These are phyloP conservation scores for Drosophila sordidula DNA, from an alignment of 2,888 invertebrate species.

Conservation along the genomic window DNA sequence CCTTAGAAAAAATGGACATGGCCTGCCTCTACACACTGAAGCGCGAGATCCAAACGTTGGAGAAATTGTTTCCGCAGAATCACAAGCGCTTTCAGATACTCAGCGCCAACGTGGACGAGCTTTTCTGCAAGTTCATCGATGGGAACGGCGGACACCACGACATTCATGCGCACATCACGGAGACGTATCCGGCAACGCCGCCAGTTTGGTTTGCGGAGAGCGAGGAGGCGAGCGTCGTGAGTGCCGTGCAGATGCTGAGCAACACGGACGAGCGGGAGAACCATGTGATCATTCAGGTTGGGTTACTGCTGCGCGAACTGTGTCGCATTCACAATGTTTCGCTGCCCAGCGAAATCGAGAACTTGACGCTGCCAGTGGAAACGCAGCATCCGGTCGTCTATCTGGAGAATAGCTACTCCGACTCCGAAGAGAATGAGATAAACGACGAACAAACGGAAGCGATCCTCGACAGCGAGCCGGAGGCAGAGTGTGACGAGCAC, in stretches of 20 bases:
- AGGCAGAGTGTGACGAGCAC: conserved; percentile 90
- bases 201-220: conserved; percentile 99
- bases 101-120: conserved; percentile 98
- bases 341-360: conserved; percentile 95
- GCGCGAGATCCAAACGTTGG: conserved; percentile 98
- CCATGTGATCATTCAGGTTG: conserved; percentile 95
- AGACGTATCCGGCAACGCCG: conserved; percentile 97
- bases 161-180: conserved; percentile 99
- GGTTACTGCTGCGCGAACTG: conserved; percentile 95
- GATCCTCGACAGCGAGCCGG: conserved; percentile 88
- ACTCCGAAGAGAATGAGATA: conserved; percentile 85
- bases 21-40: conserved; percentile 98
- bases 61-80: conserved; percentile 96
- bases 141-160: conserved; percentile 97
- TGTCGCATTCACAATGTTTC: conserved; percentile 96
- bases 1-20: conserved; percentile 56
- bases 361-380: conserved; percentile 89
- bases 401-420: conserved; percentile 79
- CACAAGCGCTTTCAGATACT: conserved; percentile 99
- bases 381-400: conserved; percentile 74
- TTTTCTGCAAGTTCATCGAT: conserved; percentile 98
- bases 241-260: conserved; percentile 97
- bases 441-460: conserved; percentile 77
- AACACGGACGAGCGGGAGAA: conserved; percentile 96
- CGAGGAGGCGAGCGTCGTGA: conserved; percentile 97